These are phyloP conservation scores for Crotalus viridis DNA, from an alignment of 2,113 vertebrate species.

Conservation along the genomic window DNA sequence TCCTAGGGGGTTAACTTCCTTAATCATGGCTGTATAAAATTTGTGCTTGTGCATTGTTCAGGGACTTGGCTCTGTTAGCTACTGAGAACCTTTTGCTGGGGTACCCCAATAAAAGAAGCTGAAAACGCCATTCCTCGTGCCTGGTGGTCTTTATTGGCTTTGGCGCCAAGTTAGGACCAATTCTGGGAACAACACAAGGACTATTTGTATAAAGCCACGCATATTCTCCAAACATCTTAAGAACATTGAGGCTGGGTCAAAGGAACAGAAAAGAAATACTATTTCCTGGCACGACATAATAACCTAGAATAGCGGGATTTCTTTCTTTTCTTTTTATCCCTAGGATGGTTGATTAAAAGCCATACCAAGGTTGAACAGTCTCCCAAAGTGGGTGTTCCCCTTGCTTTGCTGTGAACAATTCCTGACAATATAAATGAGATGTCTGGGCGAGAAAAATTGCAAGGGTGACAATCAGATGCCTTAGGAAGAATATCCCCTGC, in stretches of 20 bases:
- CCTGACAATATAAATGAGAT: background rate
- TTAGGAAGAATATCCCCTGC: background rate
- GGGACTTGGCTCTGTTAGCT: background rate
- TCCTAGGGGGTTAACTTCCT: background rate
- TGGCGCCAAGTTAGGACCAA: background rate
- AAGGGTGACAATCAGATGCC: background rate
- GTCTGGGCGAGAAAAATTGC: background rate
- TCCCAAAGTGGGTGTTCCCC: background rate
- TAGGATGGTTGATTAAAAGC: slow-evolving; percentile 35
- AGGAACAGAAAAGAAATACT: background rate
- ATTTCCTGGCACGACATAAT: slow-evolving; percentile 20
- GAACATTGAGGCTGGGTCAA: background rate
- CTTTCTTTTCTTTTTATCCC: background rate
- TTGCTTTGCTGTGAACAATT: slow-evolving; percentile 2
- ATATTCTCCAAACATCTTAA: background rate
- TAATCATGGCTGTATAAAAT: background rate
- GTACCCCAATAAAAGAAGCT: background rate
- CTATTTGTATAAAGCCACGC: background rate
- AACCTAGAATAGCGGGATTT: slow-evolving; percentile 36
- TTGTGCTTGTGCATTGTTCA: background rate
- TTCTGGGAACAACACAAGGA: background rate
- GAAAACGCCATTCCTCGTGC: background rate
- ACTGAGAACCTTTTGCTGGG: background rate
- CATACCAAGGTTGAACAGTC: slow-evolving; percentile 28
- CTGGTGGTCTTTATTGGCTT: background rate